Evolutionary conservation across 2,888 invertebrate species (phyloP).

Genomic region (Rapana venosa): DNA sequence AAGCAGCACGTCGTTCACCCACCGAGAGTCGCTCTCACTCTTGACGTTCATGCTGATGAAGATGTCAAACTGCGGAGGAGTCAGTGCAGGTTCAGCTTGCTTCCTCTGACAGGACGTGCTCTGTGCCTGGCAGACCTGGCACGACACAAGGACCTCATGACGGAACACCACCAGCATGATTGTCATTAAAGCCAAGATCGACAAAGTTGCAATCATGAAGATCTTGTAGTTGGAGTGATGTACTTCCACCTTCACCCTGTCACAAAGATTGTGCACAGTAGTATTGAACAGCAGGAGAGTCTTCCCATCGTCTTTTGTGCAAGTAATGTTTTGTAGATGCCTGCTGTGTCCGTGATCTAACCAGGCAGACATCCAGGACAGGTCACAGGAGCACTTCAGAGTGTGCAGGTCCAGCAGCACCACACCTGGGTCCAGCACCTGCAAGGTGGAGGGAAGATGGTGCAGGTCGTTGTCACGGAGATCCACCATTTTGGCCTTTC

Average conservation of each 20-base stretch:
- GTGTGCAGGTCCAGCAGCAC: constrained; percentile 28
- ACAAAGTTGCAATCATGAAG: background rate
- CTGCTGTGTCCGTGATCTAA: no score
- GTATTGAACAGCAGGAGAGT: background rate
- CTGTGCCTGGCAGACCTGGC: background rate
- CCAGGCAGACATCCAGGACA: constrained; percentile 33
- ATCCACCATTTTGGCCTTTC: background rate
- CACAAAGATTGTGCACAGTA: background rate
- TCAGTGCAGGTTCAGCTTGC: background rate
- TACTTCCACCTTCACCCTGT: background rate
- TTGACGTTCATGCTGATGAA: constrained; percentile 33
- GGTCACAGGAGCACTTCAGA: constrained; percentile 18
- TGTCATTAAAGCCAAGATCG: background rate
- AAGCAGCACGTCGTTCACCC: constrained; percentile 19
- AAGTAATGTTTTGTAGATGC: background rate
- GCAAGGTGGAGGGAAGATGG: constrained; percentile 25
- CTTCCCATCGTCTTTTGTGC: background rate
- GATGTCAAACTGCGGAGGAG: background rate
- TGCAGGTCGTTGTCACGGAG: constrained; percentile 22
- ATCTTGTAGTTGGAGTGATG: background rate
- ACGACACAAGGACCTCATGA: constrained; percentile 6
- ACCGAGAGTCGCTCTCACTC: constrained; percentile 14
- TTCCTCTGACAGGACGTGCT: background rate
- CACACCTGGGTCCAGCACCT: background rate
- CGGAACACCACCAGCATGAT: constrained; percentile 14